Percentiles rank a stretch among this genome's conserved stretches.
These are phyloP conservation scores for Limnephilus lunatus DNA, from an alignment of 2,888 invertebrate genomes.

Conservation along the genomic window DNA sequence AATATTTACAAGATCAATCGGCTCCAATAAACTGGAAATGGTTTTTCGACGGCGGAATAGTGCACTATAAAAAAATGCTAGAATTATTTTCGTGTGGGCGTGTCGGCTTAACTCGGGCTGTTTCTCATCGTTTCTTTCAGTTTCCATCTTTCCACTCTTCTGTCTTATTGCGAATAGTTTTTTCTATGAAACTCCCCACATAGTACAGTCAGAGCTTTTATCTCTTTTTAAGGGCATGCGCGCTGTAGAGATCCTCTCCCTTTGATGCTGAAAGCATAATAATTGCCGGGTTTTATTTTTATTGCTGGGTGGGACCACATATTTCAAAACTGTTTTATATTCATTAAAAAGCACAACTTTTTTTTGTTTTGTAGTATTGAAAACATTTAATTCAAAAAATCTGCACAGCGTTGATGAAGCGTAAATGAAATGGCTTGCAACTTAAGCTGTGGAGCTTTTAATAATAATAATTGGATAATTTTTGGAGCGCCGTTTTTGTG, in stretches of 20 bases:
- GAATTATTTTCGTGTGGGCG: conserved; percentile 47
- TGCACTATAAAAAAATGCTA: conserved; percentile 50
- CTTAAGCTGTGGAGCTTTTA: too few species aligned
- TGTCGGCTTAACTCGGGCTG: conserved; percentile 29
- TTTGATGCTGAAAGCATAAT: neutral
- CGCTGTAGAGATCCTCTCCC: neutral
- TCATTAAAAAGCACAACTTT: neutral
- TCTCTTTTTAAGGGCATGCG: neutral
- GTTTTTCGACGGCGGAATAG: conserved; percentile 48
- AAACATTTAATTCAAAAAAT: too few species aligned
- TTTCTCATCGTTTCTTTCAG: conserved; percentile 15
- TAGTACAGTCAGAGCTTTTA: neutral
- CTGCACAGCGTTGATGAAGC: too few species aligned
- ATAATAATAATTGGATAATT: too few species aligned
- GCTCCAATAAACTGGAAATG: conserved; percentile 50
- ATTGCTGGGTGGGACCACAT: neutral
- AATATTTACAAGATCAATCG: conserved; percentile 51
- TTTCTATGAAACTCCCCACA: neutral
- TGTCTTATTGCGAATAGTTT: conserved; percentile 17
- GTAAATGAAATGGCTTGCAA: too few species aligned
- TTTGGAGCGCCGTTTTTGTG: too few species aligned
- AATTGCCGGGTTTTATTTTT: neutral
- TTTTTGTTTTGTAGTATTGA: too few species aligned
- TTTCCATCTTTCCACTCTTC: neutral
- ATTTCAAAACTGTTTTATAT: neutral